Percentiles rank a stretch among this genome's conserved stretches.
These are phyloP conservation scores for Malaclemys terrapin DNA, from an alignment of 2,113 vertebrate species.

Conservation along the genomic window DNA sequence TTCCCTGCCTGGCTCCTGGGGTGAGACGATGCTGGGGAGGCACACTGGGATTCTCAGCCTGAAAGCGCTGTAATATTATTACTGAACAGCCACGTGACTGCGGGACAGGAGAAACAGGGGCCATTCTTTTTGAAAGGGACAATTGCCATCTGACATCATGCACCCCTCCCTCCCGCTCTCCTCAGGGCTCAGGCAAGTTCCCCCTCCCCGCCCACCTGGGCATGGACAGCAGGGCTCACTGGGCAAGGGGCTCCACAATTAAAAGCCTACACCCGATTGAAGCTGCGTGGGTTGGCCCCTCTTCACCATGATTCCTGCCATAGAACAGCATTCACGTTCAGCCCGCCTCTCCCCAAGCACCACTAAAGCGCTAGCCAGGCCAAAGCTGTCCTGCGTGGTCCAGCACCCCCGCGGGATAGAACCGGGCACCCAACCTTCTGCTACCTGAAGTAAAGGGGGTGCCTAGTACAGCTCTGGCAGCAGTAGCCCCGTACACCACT, in stretches of 20 bases:
- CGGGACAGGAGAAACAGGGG: neutral
- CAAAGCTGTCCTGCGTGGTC: no score
- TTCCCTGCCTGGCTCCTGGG: neutral
- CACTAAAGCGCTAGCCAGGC: neutral
- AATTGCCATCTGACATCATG: neutral
- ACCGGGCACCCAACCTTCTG: neutral
- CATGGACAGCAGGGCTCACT: neutral
- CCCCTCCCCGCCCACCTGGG: neutral
- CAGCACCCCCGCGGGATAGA: no score
- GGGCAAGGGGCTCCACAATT: neutral
- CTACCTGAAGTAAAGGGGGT: neutral
- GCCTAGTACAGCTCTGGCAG: no score
- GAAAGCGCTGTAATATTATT: neutral
- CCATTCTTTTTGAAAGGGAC: neutral
- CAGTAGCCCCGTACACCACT: no score
- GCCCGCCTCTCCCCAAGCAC: neutral
- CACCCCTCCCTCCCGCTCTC: neutral
- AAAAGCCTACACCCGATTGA: no score
- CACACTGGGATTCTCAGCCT: neutral
- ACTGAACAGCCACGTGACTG: neutral
- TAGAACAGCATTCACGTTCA: neutral
- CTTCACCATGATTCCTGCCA: neutral
- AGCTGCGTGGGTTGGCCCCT: neutral
- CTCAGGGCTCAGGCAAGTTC: neutral
- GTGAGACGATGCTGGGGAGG: accelerated